Base-by-base conservation (phyloP, 1,140 invertebrate genomes). In the Streblospio benedicti region DNA sequence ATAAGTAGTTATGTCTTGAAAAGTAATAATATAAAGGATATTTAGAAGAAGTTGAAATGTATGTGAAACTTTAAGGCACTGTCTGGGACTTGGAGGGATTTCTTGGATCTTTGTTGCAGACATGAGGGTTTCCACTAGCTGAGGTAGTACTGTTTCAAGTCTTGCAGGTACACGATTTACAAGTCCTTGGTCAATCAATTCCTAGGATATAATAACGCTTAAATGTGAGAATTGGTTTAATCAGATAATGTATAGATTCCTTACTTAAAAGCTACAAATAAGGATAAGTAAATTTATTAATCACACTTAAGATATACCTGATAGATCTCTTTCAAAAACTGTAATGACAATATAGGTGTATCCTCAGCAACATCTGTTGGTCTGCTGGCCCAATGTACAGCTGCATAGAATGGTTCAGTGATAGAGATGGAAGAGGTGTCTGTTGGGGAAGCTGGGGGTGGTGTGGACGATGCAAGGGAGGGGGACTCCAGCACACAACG, bases 351-450 rank as follows among this genome's bases (percentile, higher is more conserved):
- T n/a, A n/a, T n/a, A n/a, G n/a, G n/a, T n/a, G n/a, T n/a, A n/a
- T n/a, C n/a, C n/a, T n/a, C n/a, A n/a, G n/a, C n/a, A n/a, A n/a
- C 45, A 18, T 47, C 45, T 3, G n/a, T n/a, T 14, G 14, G 25
- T 14, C 30, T 23, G 30, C 9, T 27, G 2, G 45, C 45, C 45
- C 45, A 47, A n/a, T 18, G 65, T 16, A 71, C 60, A 9, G 65
- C 57, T 28, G 71, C 68, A 33, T 69, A 60, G 23, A 71, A 62
- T 3, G 70, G 71, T 33, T 68, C 65, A 9, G 57, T 62, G 43
- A 66, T 62, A 4, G 62, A 51, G 30, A 38, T 58, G n/a, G 66
- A 58, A 5, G 67, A 62, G 16, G 54, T 57, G 35, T 59, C 54
- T 23, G 64, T 43, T 14, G 64, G 32, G 9, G 60, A 32, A 0